Evolutionary conservation across 2,888 invertebrate genomes (phyloP), one percentile per base, ranked within the genome.

Genomic region (Unio delphinus): DNA sequence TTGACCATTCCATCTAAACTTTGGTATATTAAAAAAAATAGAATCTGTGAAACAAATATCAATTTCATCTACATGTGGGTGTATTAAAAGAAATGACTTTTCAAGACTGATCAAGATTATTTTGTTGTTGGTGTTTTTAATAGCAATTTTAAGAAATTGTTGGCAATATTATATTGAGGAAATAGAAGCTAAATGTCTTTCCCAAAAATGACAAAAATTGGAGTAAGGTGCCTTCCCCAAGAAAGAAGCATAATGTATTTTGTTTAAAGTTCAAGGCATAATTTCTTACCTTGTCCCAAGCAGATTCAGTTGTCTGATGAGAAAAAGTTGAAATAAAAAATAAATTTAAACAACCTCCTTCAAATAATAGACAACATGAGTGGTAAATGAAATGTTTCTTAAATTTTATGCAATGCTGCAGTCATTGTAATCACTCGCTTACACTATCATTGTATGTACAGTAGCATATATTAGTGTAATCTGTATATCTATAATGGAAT

Each of bases 201-300:
- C 7, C 58, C 58, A n/a, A 58, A 20, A 58, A 34, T 7, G 34
- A 34, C 7, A 8, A 8, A 34, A 34, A 34, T 34, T 7, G 7
- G 7, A 7, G 34, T 1, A 1, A 23, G 17, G 23, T 58, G 8
- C 17, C 58, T 20, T 58, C 4, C 26, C 58, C 20, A n/a, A 58
- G 58, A 58, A n/a, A 20, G 23, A n/a, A 28, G 45, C 3, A 45
- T 11, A 11, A 11, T 45, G 15, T 11, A 11, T 45, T 45, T 45
- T 15, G 45, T 45, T 1, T 1, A 45, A 45, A 45, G 45, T 45
- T 45, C 11, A 45, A 45, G 11, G 11, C 45, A 45, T 45, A 45
- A 45, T 45, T 57, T 68, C 73, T 76, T 80, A 90, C 89, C 80
- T 91, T 98, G 89, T 98, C 97, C 97, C 97, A 98, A 0, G 93